Base-by-base conservation (phyloP, 2,888 invertebrate species). In the Torymus auratus region DNA sequence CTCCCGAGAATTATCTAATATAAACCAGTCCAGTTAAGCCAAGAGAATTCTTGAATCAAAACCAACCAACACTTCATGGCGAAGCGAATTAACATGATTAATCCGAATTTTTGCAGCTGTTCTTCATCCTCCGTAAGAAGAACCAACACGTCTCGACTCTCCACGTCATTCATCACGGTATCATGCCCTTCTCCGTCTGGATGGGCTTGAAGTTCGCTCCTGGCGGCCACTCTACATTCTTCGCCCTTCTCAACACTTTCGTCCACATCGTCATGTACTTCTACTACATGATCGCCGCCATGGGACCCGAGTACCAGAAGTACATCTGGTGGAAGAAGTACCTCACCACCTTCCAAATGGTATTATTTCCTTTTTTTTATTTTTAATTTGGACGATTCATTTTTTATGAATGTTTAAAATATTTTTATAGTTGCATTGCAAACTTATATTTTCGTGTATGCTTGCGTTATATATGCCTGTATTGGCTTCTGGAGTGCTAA, bases 301-400 rank as follows among this genome's bases (percentile, higher is more conserved):
- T 98, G 95, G 98, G 98, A 73, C 98, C 98, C 61, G 92, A 94
- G 88, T 98, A 96, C 91, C 96, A 97, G 91, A 97, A 97, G 91
- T 98, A 94, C 91, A 95, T 98, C 86, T 98, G 98, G 98, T 99
- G 98, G 98, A 99, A 98, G 92, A 97, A 96, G 89, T 96, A 98
- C 91, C 94, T 99, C 87, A 98, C 98, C 80, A 95, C 95, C 84
- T 95, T 98, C 93, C 98, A 98, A 93, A 98, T 99, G 95, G 97
- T 97, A 93, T 92, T 41, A 10, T 5, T 41, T 41, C 41, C 1
- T 41, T 61, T 3, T 14, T 61, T 67, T 2, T 61, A 12, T n/a
- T 2, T 23, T 17, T 23, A n/a, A 64, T 15, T 15, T 14, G 12
- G 17, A 12, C 41, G 41, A 7, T 41, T 41, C 1, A 41, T 5